Percentiles rank a stretch among this genome's conserved stretches.
Conservation (phyloP, 2,888 invertebrate species). For the Trissolcus japonicus region DNA sequence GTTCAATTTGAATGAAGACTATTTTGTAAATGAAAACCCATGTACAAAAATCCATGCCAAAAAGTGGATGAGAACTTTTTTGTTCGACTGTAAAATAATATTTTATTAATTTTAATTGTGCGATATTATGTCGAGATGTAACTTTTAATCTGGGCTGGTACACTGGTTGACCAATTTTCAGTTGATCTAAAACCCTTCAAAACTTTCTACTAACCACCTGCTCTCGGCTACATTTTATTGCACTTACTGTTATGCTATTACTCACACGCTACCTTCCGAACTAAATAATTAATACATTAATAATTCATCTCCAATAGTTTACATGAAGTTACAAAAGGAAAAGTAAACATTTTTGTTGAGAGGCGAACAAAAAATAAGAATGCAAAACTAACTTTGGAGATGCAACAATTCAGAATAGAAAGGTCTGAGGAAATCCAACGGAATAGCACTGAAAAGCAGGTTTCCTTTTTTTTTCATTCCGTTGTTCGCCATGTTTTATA, state of each 20-base stretch:
- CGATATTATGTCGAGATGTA: conserved; percentile 52
- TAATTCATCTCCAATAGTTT: no score
- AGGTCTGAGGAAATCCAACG: not conserved
- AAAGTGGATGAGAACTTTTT: no score
- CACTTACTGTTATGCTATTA: conserved; percentile 22
- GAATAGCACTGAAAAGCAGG: conserved; percentile 19
- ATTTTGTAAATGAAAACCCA: no score
- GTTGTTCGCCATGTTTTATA: conserved; percentile 12
- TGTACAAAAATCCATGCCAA: no score
- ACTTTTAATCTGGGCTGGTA: conserved; percentile 55
- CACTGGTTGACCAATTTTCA: conserved; percentile 48
- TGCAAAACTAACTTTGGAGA: no score
- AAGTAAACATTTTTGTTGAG: no score
- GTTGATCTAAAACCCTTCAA: conserved; percentile 38
- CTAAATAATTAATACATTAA: conserved; percentile 1
- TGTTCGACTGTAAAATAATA: no score
- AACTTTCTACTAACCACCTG: conserved; percentile 36
- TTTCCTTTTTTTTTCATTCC: conserved; percentile 17
- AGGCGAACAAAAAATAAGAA: no score
- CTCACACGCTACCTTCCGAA: not conserved
- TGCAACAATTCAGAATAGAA: conserved; percentile 5
- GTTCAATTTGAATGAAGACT: not conserved
- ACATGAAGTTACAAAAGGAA: no score
- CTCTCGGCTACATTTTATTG: conserved; percentile 9
- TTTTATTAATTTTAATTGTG: no score